Evolutionary conservation across 2,888 invertebrate species (phyloP).

Genomic region (Drosophila fungiperda): DNA sequence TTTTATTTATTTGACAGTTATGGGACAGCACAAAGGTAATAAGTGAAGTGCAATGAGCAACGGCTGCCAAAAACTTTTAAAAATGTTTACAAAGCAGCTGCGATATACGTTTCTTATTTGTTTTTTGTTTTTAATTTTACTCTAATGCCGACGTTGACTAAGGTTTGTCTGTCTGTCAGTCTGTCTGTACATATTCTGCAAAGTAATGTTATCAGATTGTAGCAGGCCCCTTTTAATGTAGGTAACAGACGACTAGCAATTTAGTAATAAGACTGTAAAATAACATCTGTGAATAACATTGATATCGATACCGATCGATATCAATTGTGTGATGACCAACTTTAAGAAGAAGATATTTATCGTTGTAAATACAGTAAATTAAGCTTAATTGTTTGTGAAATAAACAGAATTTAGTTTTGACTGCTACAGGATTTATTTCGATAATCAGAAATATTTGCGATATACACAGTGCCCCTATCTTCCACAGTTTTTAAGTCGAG

Average conservation of each 20-base stretch:
- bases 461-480: neutral
- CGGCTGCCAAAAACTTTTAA: conserved; percentile 53
- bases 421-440: neutral
- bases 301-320: neutral
- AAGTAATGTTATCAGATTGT: neutral
- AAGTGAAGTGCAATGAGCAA: conserved; percentile 47
- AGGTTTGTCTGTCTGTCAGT: neutral
- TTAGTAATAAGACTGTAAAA: too few relatives aligned
- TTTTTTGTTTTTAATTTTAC: conserved; percentile 45
- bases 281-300: neutral
- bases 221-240: neutral
- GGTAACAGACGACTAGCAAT: neutral
- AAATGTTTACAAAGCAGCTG: conserved; percentile 65
- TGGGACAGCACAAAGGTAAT: conserved; percentile 58
- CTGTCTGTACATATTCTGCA: neutral
- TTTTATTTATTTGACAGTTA: conserved; percentile 45
- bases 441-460: neutral
- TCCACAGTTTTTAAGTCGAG: neutral
- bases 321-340: neutral
- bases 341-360: neutral
- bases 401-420: neutral
- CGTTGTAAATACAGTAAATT: neutral
- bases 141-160: neutral
- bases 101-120: conserved; percentile 35
- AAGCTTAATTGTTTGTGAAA: neutral